Evolutionary conservation across 2,888 invertebrate genomes (phyloP), one percentile per base, ranked within the genome.

Genomic region (Melipona bicolor): DNA sequence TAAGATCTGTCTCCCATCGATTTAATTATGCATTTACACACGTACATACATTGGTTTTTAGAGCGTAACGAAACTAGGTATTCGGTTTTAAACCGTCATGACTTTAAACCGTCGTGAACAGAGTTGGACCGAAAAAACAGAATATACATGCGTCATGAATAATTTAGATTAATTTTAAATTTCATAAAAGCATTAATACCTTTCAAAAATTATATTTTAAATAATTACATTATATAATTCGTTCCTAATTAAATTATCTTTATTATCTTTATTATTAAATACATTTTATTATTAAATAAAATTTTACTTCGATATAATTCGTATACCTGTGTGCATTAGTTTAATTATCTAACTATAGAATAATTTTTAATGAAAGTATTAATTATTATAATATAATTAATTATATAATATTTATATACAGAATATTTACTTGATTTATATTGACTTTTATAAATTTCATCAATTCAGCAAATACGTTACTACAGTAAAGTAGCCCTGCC

Each of bases 41-140:
- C 11, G 13, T 6, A 62, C 27, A 52, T 21, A 52, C 54, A 43
- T 15, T 77, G 88, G 84, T 86, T 91, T 92, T 89, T 84, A 92
- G 92, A 92, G 88, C 91, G 91, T 77, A 83, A 92, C 91, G 75
- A 73, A 91, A 91, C 90, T 81, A 86, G 91, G 84, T 89, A 87
- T 86, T 84, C 79, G 71, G 85, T 88, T 88, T 89, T 88, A 83
- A 88, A 75, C 64, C 74, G 70, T 36, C 65, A 13, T 27, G 27
- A 27, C 27, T 27, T 27, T 27, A 27, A 27, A 27, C 27, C 27
- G 27, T 27, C 27, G 27, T 27, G 27, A 54, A 81, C 83, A 88
- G 62, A 76, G 15, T 54, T 67, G 61, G 65, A 19, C 36, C 73
- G n/a, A 77, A 89, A 87, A 82, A 77, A 59, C 36, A 36, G 36